These are phyloP conservation scores for Gopherus evgoodei DNA, from an alignment of 2,113 vertebrate genomes.

Conservation along the genomic window DNA sequence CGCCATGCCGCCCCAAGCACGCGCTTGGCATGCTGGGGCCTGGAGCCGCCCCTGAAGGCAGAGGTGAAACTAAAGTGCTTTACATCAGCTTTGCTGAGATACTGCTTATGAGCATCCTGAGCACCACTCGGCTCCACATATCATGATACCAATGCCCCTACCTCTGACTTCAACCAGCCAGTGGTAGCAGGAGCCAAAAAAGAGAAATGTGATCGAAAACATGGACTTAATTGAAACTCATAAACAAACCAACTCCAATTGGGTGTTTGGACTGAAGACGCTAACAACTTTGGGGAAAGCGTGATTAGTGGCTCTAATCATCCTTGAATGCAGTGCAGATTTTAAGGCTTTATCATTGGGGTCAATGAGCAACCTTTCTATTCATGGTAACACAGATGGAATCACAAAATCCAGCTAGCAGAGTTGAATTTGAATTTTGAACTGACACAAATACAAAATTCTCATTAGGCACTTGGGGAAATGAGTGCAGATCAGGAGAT, in stretches of 20 bases:
- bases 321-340: not conserved
- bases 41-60: not conserved
- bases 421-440: not conserved
- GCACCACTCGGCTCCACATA: not conserved
- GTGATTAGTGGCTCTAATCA: not conserved
- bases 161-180: not conserved
- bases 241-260: not conserved
- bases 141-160: fast-evolving
- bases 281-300: not conserved
- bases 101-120: not conserved
- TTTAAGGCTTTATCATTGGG: not conserved
- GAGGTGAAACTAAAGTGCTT: not conserved
- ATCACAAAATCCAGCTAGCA: not conserved
- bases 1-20: too few species aligned
- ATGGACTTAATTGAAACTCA: not conserved
- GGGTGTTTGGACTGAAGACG: not conserved
- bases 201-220: not conserved
- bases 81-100: not conserved
- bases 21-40: too few species aligned
- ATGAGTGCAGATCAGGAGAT: not conserved
- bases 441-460: not conserved
- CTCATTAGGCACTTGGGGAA: not conserved
- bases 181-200: not conserved
- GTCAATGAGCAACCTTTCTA: not conserved
- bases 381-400: not conserved